Percentiles rank a stretch among this genome's conserved stretches.
Evolutionary conservation across 1,140 invertebrate species (phyloP).

Genomic region (Zaprionus ornatus): DNA sequence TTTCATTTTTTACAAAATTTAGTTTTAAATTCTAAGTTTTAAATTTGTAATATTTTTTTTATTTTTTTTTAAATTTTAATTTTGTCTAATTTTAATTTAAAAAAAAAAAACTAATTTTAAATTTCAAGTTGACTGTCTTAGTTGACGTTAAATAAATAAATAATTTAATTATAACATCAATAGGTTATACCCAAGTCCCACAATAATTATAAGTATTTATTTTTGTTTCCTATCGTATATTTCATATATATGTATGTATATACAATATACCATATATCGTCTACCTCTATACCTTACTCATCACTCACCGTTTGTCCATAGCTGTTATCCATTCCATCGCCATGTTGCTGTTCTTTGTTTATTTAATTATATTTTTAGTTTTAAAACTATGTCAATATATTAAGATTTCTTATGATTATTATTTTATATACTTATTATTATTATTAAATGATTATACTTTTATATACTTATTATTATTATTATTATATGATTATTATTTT

Average conservation of each 20-base stretch:
- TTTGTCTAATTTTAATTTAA: no score
- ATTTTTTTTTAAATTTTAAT: no score
- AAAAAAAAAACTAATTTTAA: no score
- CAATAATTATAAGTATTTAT: background rate
- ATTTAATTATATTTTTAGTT: no score
- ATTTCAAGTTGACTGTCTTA: no score
- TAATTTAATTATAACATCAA: no score
- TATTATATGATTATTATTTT: conserved; percentile 1
- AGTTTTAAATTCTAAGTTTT: no score
- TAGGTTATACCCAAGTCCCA: background rate
- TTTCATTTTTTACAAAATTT: no score
- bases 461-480: conserved; percentile 2
- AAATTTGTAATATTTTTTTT: no score
- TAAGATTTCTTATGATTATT: background rate
- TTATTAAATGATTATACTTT: conserved; percentile 4
- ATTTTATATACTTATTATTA: conserved; percentile 2
- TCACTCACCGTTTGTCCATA: conserved; percentile 84
- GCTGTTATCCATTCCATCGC: conserved; percentile 84
- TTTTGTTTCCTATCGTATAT: background rate
- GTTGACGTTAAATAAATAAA: no score
- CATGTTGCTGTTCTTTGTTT: conserved; percentile 56
- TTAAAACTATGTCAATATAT: background rate
- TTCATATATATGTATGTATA: background rate
- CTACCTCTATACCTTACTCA: no score
- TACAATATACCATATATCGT: no score